Percentiles rank a stretch among this genome's conserved stretches.
Evolutionary conservation across 2,113 vertebrate species (phyloP).

Genomic region (Oryzias celebensis): DNA sequence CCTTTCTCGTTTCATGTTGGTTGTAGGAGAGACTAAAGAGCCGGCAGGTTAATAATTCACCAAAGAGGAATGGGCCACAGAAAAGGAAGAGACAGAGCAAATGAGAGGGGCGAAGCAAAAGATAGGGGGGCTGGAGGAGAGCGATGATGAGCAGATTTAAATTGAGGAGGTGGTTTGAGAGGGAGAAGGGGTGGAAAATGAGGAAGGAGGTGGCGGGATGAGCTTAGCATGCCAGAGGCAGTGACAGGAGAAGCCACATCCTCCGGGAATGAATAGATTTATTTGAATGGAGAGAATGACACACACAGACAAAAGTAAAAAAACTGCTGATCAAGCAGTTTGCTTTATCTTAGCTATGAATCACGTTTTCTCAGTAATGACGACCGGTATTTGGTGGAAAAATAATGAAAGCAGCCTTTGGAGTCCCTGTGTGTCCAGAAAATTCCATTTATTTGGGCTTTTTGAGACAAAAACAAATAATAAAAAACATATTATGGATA

Average conservation of each 20-base stretch:
- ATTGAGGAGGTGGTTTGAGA: slow-evolving; percentile 19
- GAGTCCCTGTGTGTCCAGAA: neutral
- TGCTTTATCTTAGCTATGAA: slow-evolving; percentile 19
- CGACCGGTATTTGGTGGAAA: slow-evolving; percentile 13
- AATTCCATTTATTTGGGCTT: slow-evolving; percentile 14
- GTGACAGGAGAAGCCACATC: slow-evolving; percentile 41
- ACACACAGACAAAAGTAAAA: slow-evolving; percentile 7
- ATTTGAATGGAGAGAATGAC: slow-evolving; percentile 37
- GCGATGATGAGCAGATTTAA: slow-evolving; percentile 47
- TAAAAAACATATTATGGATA: neutral
- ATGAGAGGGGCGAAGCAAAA: slow-evolving; percentile 31
- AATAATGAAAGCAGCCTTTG: neutral
- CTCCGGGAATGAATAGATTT: slow-evolving; percentile 45
- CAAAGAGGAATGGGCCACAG: slow-evolving; percentile 7
- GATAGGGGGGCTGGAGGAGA: slow-evolving; percentile 21
- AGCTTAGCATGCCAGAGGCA: slow-evolving; percentile 55
- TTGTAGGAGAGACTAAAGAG: slow-evolving; percentile 30
- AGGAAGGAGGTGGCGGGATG: slow-evolving; percentile 23
- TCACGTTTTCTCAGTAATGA: slow-evolving; percentile 4
- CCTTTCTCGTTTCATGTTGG: slow-evolving; percentile 12
- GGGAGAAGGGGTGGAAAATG: slow-evolving; percentile 2
- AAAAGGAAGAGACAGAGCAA: slow-evolving; percentile 33
- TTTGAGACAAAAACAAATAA: slow-evolving; percentile 1
- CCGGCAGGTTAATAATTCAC: slow-evolving; percentile 45
- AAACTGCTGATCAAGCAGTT: slow-evolving; percentile 17